Percentiles rank a stretch among this genome's conserved stretches.
These are phyloP conservation scores for Dicrostonyx torquatus DNA, from an alignment of 2,797 vertebrate genomes.

Conservation along the genomic window DNA sequence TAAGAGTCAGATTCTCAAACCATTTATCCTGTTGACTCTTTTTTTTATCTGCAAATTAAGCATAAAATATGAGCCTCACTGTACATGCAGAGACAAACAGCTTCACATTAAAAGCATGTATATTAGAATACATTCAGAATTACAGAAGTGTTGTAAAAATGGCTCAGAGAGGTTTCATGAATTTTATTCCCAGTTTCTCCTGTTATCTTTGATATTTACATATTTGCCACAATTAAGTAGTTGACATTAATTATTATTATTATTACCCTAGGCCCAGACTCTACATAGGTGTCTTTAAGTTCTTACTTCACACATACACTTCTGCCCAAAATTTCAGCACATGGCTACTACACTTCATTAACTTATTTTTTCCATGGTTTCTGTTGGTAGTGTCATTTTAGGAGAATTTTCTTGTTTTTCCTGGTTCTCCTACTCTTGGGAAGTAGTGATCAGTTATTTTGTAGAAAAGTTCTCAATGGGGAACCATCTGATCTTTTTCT, in stretches of 20 bases:
- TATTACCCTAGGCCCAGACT: neutral
- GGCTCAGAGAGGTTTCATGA: neutral
- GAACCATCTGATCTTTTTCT: neutral
- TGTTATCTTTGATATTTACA: neutral
- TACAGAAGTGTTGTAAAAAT: neutral
- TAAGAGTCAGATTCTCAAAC: neutral
- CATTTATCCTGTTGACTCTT: neutral
- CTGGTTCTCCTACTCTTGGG: neutral
- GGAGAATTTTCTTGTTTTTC: neutral
- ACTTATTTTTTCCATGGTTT: neutral
- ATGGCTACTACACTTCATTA: neutral
- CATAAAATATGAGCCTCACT: neutral
- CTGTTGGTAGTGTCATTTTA: neutral
- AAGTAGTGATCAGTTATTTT: neutral
- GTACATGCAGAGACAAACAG: neutral
- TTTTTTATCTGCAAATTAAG: conserved; percentile 21
- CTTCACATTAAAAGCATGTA: neutral
- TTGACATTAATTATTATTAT: neutral
- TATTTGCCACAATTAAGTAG: neutral
- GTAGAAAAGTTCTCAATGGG: neutral
- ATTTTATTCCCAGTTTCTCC: neutral
- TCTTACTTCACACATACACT: neutral
- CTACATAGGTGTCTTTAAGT: neutral
- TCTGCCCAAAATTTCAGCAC: neutral
- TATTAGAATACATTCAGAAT: neutral